Conservation (phyloP, 2,797 vertebrate species). For the Sebastes flavidus region DNA sequence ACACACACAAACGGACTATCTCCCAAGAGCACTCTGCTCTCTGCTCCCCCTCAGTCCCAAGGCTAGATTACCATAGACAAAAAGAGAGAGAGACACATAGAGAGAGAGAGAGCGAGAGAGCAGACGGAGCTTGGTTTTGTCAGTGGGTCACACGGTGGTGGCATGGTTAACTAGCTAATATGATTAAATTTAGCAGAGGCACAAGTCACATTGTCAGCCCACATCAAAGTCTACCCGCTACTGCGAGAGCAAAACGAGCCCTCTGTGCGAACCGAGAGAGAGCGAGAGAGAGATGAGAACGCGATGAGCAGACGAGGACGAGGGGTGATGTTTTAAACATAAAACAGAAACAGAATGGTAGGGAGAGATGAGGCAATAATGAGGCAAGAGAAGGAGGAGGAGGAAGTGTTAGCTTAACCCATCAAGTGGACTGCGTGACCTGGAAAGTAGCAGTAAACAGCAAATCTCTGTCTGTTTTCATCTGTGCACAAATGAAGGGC, state of each 20-base stretch:
- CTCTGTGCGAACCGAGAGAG: slow-evolving; percentile 35
- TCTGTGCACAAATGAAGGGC: slow-evolving; percentile 61
- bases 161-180: slow-evolving; percentile 80
- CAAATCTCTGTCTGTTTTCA: slow-evolving; percentile 39
- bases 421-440: slow-evolving; percentile 39
- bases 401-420: slow-evolving; percentile 36
- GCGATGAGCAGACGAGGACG: slow-evolving; percentile 36
- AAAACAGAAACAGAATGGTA: slow-evolving; percentile 39
- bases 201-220: slow-evolving; percentile 78
- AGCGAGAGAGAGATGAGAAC: slow-evolving; percentile 35
- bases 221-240: slow-evolving; percentile 72
- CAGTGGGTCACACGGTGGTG: slow-evolving; percentile 71
- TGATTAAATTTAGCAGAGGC: slow-evolving; percentile 80
- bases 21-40: slow-evolving; percentile 55
- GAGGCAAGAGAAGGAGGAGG: slow-evolving; percentile 44
- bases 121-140: slow-evolving; percentile 55
- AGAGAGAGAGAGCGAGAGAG: slow-evolving; percentile 26
- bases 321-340: slow-evolving; percentile 60
- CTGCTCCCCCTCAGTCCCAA: slow-evolving; percentile 63
- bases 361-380: slow-evolving; percentile 61
- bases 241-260: slow-evolving; percentile 49
- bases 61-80: slow-evolving; percentile 66
- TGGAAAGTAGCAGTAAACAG: slow-evolving; percentile 42
- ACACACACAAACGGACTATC: slow-evolving; percentile 30
- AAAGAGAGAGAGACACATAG: slow-evolving; percentile 26